Evolutionary conservation across 2,888 invertebrate species (phyloP).

Genomic region (Muscina levida): DNA sequence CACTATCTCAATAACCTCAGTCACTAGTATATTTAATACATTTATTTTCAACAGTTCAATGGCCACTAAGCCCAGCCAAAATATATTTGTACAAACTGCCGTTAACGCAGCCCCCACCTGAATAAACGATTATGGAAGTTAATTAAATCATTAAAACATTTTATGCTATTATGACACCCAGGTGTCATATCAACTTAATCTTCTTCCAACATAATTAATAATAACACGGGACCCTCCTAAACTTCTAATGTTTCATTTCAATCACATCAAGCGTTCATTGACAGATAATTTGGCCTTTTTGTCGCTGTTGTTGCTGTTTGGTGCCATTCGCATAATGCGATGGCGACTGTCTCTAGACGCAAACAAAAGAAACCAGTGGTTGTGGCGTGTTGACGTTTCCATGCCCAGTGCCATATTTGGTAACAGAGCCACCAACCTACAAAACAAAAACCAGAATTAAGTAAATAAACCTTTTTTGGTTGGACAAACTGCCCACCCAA

Average conservation of each 20-base stretch:
- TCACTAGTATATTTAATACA: too few relatives aligned
- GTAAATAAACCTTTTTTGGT: conserved; percentile 45
- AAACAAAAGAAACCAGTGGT: conserved; percentile 18
- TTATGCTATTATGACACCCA: conserved; percentile 16
- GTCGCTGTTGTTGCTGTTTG: too few relatives aligned
- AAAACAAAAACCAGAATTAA: conserved; percentile 39
- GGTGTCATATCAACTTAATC: conserved; percentile 37
- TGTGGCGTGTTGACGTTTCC: too few relatives aligned
- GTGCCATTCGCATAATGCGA: conserved; percentile 41
- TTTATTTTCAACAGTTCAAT: too few relatives aligned
- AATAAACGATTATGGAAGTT: too few relatives aligned
- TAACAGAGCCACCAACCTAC: not conserved
- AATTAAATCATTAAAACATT: conserved; percentile 38
- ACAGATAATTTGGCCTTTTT: conserved; percentile 36
- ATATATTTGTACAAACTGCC: not conserved
- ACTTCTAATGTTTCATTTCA: conserved; percentile 51
- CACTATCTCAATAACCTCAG: too few relatives aligned
- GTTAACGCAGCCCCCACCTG: not conserved
- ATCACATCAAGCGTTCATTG: conserved; percentile 50
- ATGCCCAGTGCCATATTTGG: conserved; percentile 18
- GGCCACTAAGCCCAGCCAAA: not conserved
- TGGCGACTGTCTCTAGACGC: conserved; percentile 22
- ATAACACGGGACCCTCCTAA: conserved; percentile 11
- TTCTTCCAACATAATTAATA: conserved; percentile 31
- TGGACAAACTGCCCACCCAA: conserved; percentile 60